Conservation (phyloP, 2,113 vertebrate genomes). For the Eublepharis macularius region DNA sequence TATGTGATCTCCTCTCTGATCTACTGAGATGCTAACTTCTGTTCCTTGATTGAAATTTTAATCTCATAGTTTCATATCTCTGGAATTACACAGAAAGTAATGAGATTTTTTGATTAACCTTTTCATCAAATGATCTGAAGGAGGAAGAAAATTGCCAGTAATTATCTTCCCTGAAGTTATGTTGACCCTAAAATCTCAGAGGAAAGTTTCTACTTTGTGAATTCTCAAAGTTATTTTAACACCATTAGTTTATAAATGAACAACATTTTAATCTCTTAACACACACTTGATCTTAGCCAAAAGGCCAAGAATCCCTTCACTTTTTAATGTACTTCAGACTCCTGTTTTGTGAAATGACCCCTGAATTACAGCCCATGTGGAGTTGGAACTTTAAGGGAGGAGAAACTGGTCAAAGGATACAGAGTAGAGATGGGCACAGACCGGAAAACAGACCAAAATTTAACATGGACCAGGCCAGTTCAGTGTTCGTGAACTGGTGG, state of each 20-base stretch:
- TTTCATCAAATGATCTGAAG: slow-evolving; percentile 66
- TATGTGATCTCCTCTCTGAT: slow-evolving; percentile 32
- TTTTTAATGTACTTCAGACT: slow-evolving; percentile 57
- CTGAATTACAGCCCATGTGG: too few relatives aligned
- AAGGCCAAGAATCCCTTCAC: too few relatives aligned
- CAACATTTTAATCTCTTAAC: slow-evolving; percentile 58
- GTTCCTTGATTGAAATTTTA: slow-evolving; percentile 61
- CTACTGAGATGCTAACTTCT: slow-evolving; percentile 26
- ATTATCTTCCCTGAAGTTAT: slow-evolving; percentile 68
- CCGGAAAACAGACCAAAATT: too few relatives aligned
- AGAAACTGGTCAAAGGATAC: too few relatives aligned
- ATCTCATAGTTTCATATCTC: slow-evolving; percentile 57
- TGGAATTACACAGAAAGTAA: slow-evolving; percentile 57
- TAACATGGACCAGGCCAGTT: too few relatives aligned
- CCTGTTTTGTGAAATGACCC: too few relatives aligned
- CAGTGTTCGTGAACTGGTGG: too few relatives aligned
- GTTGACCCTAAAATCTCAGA: slow-evolving; percentile 59
- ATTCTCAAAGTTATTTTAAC: slow-evolving; percentile 53
- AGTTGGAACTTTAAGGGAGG: too few relatives aligned
- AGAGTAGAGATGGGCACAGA: too few relatives aligned
- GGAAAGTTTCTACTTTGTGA: slow-evolving; percentile 62
- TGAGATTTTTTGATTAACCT: slow-evolving; percentile 59
- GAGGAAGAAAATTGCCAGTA: slow-evolving; percentile 69
- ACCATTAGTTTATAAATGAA: slow-evolving; percentile 51
- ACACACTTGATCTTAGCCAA: too few relatives aligned